Evolutionary conservation across 2,888 invertebrate species (phyloP), one percentile per base, ranked within the genome.

Genomic region (Phengaris alcon): DNA sequence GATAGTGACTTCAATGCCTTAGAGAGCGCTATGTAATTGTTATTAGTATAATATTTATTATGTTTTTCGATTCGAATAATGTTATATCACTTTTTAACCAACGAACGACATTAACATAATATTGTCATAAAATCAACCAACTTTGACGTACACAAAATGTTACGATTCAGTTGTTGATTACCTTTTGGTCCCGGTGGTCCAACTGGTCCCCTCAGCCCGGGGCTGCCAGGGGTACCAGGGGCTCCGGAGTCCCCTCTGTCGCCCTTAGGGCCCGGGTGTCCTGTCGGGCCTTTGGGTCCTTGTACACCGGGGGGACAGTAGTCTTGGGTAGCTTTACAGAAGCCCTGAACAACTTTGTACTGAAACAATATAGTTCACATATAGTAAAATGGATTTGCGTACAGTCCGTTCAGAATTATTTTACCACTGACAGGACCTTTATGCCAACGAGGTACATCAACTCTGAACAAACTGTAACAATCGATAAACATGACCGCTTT

Each of bases 271-370:
- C 96, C 95, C 0, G 94, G 92, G 7, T 87, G 83, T 0, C 95
- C 95, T 0, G 90, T 88, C 0, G 93, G 92, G 0, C 97, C 96
- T 68, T 94, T 94, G 0, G 94, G 93, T 0, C 96, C 96, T 54
- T 95, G 94, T 0, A 95, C 95, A 0, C 95, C 95, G 0, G 95
- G 94, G 0, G 97, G 96, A 81, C 97, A 98, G 84, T 97, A 97
- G 76, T 97, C 96, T 83, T 96, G 96, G 0, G 97, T 96, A 9
- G 97, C 96, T 82, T 96, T 96, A 85, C 98, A 98, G 84, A 97
- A 97, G 0, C 96, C 97, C 84, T 97, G 96, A 74, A 98, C 96
- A 2, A 97, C 96, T 84, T 96, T 96, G 83, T 97, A 95, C 97
- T 97, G 90, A 22, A 94, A 94, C 64, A 69, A 48, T 35, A 3